A percentile compares a stretch with the other conserved stretches of the same genome.
Conservation (phyloP, 1,140 invertebrate species). For the Heliconius hewitsoni region DNA sequence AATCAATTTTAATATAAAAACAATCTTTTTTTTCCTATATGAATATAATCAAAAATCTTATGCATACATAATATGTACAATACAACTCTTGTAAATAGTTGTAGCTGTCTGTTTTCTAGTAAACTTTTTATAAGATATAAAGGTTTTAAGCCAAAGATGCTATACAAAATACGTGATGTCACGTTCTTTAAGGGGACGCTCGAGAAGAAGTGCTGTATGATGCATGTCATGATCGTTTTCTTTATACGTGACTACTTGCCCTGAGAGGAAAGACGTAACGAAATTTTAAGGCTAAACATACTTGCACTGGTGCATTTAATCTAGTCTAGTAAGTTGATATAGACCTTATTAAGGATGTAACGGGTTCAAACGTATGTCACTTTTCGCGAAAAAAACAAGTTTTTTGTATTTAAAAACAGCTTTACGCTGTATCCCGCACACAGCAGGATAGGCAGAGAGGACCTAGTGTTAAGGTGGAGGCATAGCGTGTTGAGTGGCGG, state of each 20-base stretch:
- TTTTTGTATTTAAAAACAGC: no score
- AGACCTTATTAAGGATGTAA: background rate
- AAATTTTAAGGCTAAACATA: conserved; percentile 7
- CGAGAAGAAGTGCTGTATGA: conserved; percentile 9
- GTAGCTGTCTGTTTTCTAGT: background rate
- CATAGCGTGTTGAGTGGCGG: no score
- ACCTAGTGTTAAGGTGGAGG: no score
- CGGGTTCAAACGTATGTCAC: no score
- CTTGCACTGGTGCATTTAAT: conserved; percentile 1
- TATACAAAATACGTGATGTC: conserved; percentile 12
- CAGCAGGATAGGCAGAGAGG: no score
- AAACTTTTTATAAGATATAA: conserved; percentile 2
- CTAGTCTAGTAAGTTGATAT: background rate
- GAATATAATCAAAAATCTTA: no score
- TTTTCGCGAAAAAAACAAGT: no score
- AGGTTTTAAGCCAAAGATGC: conserved; percentile 12
- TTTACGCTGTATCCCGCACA: no score
- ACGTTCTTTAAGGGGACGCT: conserved; percentile 4
- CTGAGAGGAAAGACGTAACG: background rate
- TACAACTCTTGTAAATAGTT: background rate
- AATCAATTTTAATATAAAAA: no score
- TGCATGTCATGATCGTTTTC: conserved; percentile 12
- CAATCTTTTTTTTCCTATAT: no score
- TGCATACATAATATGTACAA: no score
- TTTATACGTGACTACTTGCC: conserved; percentile 1